phyloP scores from a whole-genome alignment of 2,113 vertebrate genomes.

The Progne subis region DNA sequence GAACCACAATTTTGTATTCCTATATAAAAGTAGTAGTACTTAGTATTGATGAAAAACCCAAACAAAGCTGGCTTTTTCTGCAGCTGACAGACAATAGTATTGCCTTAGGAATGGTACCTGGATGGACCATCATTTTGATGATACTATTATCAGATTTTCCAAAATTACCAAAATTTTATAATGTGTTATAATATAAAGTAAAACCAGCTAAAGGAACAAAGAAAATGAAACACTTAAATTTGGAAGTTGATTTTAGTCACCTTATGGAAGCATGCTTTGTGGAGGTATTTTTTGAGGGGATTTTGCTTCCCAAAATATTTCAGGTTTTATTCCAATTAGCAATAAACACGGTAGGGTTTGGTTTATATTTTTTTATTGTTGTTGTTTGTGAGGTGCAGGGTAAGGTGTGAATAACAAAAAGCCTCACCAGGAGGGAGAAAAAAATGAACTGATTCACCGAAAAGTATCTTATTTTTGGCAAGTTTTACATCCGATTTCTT shows the following conservation, averaged over 20 bases:
- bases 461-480: neutral
- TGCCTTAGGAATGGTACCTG: neutral
- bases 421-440: too few species aligned
- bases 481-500: neutral
- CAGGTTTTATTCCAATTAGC: neutral
- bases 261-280: neutral
- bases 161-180: neutral
- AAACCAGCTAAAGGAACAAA: neutral
- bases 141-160: neutral
- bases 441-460: accelerated
- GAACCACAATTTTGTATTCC: neutral
- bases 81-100: neutral
- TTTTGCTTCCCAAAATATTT: neutral
- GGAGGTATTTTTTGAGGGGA: neutral
- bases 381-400: neutral
- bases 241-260: neutral
- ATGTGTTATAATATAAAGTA: neutral
- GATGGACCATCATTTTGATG: neutral
- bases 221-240: neutral
- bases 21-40: neutral
- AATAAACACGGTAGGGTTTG: neutral
- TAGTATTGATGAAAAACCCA: neutral
- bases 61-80: neutral
- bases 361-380: neutral
- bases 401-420: neutral